Evolutionary conservation across 2,888 invertebrate species (phyloP).

Genomic region (Pyrochroa serraticornis): DNA sequence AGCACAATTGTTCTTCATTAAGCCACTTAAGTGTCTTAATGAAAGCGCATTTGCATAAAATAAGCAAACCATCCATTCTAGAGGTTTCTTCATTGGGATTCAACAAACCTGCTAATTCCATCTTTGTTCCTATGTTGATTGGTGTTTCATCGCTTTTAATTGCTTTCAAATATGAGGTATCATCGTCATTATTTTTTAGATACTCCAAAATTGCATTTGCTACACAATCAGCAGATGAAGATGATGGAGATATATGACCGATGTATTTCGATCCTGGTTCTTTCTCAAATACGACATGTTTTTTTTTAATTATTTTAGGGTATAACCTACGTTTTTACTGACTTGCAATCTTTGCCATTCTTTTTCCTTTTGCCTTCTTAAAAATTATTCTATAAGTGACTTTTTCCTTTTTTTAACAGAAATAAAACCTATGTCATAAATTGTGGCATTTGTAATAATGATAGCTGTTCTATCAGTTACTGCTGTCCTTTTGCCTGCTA

Average conservation of each 20-base stretch:
- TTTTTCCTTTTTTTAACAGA: conserved; percentile 10
- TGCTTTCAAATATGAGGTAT: conserved; percentile 11
- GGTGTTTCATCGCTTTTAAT: conserved; percentile 37
- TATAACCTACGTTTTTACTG: conserved; percentile 3
- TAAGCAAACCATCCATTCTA: conserved; percentile 39
- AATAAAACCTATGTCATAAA: conserved; percentile 25
- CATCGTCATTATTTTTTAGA: too few species aligned
- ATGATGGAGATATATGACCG: too few species aligned
- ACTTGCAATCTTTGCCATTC: neutral
- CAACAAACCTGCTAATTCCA: conserved; percentile 34
- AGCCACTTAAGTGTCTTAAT: conserved; percentile 39
- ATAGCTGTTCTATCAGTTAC: conserved; percentile 27
- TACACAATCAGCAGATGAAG: too few species aligned
- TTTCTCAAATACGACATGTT: conserved; percentile 29
- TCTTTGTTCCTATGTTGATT: conserved; percentile 37
- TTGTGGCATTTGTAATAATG: conserved; percentile 23
- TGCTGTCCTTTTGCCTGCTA: conserved; percentile 26
- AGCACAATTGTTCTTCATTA: too few species aligned
- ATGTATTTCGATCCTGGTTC: conserved; percentile 33
- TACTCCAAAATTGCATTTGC: too few species aligned
- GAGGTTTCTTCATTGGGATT: conserved; percentile 29
- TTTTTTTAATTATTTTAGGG: conserved; percentile 29
- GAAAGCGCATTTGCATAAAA: conserved; percentile 40
- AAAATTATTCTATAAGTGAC: conserved; percentile 16
- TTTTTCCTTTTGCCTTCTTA: conserved; percentile 8